Conservation (phyloP, 2,113 vertebrate species). For the Camelus dromedarius region DNA sequence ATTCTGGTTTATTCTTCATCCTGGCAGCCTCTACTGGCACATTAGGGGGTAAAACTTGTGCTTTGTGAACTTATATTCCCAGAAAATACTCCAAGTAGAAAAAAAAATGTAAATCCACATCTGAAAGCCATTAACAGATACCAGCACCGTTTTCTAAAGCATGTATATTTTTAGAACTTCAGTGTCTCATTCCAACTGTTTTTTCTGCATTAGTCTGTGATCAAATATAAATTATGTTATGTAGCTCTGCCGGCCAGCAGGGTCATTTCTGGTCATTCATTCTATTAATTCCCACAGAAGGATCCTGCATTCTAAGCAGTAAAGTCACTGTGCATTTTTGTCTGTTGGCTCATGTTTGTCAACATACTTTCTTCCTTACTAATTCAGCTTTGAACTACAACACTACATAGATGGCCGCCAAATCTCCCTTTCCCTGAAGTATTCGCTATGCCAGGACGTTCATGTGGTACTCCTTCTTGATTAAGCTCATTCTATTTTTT, state of each 20-base stretch:
- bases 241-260: conserved; percentile 41
- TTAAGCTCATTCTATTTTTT: not conserved
- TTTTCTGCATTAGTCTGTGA: conserved; percentile 53
- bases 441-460: not conserved
- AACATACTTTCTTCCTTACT: conserved; percentile 51
- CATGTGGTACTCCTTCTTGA: not conserved
- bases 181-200: conserved; percentile 60
- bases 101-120: conserved; percentile 59
- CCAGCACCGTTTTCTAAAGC: conserved; percentile 47
- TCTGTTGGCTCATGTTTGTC: conserved; percentile 52
- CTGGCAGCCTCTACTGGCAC: not conserved
- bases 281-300: conserved; percentile 71
- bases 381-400: not conserved
- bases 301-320: not conserved
- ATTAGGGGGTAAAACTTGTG: not conserved
- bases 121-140: conserved; percentile 67
- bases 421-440: not conserved
- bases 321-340: conserved; percentile 44
- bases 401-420: not conserved
- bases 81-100: conserved; percentile 40
- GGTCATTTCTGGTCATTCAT: conserved; percentile 71
- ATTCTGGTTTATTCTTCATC: not conserved
- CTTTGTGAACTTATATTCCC: conserved; percentile 11
- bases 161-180: conserved; percentile 67
- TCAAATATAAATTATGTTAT: conserved; percentile 65